Evolutionary conservation across 2,113 vertebrate genomes (phyloP).

Genomic region (Corythornis cristatus): DNA sequence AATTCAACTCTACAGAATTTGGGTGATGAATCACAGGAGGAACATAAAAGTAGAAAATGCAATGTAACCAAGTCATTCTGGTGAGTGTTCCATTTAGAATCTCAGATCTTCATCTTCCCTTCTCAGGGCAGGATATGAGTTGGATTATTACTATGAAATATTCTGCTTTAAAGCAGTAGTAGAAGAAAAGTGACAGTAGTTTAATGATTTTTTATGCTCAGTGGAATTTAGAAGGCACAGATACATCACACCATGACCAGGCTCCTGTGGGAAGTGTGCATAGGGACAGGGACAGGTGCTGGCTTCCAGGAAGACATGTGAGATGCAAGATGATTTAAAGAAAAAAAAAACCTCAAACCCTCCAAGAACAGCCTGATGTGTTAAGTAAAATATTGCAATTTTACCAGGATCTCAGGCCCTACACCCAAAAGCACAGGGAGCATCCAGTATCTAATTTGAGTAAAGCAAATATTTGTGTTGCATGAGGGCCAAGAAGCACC

Average conservation of each 20-base stretch:
- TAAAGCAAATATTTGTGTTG: neutral
- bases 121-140: neutral
- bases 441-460: neutral
- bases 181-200: slow-evolving; percentile 9
- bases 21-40: neutral
- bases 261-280: neutral
- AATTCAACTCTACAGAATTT: neutral
- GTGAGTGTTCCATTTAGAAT: neutral
- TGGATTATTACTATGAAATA: neutral
- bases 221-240: slow-evolving; percentile 4
- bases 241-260: neutral
- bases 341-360: neutral
- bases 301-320: neutral
- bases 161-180: slow-evolving; percentile 4
- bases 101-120: neutral
- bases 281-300: neutral
- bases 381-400: neutral
- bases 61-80: neutral
- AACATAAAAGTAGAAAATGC: neutral
- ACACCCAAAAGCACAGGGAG: neutral
- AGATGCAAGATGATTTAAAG: neutral
- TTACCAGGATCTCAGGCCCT: neutral
- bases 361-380: neutral
- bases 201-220: neutral
- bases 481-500: neutral